phyloP scores from a whole-genome alignment of 2,113 vertebrate genomes.

The Vicugna pacos region DNA sequence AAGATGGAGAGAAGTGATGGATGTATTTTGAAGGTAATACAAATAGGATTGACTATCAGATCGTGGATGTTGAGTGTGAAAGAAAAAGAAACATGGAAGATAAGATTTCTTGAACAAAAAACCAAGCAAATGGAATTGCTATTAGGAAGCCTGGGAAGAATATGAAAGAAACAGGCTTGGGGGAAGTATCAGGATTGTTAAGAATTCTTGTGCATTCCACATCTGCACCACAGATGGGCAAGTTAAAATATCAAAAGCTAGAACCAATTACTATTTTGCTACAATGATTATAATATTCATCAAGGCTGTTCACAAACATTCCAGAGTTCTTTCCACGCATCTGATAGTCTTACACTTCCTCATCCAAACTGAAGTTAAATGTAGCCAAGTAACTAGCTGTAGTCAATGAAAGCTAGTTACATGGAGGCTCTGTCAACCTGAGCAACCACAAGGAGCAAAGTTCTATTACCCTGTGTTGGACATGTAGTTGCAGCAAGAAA shows the following conservation, averaged over 20 bases:
- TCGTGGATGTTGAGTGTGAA: background rate
- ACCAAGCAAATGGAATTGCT: background rate
- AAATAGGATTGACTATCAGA: background rate
- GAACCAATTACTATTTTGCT: slow-evolving; percentile 39
- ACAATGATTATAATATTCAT: slow-evolving; percentile 36
- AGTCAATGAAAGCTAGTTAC: background rate
- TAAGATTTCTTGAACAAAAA: background rate
- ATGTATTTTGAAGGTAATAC: slow-evolving; percentile 28
- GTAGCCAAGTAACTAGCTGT: background rate
- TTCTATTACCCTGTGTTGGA: background rate
- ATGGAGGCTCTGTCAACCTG: background rate
- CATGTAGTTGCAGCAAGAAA: background rate
- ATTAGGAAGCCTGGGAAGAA: slow-evolving; percentile 23
- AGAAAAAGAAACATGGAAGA: background rate
- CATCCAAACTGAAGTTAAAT: background rate
- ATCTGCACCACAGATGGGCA: slow-evolving; percentile 38
- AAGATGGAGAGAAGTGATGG: background rate
- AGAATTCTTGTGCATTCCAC: slow-evolving; percentile 51
- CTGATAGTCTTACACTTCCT: background rate
- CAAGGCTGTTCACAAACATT: slow-evolving; percentile 36
- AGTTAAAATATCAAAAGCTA: slow-evolving; percentile 62
- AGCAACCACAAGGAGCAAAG: background rate
- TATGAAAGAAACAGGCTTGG: background rate
- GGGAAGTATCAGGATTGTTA: background rate
- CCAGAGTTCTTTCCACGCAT: background rate